phyloP scores from a whole-genome alignment of 2,113 vertebrate species.

The Spizaetus ornatus region DNA sequence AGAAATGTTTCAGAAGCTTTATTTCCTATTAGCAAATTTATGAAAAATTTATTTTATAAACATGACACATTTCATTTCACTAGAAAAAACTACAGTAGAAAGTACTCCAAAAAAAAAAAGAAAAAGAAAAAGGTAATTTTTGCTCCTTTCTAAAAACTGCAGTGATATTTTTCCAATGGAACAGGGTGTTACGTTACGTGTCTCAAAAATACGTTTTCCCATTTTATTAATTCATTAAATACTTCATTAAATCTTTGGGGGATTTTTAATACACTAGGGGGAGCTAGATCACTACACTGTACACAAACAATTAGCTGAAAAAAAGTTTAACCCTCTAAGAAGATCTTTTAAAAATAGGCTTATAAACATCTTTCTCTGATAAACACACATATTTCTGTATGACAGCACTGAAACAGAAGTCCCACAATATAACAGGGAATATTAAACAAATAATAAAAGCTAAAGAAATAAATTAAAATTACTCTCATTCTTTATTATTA shows the following conservation, averaged over 20 bases:
- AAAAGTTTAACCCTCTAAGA: neutral
- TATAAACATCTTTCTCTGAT: neutral
- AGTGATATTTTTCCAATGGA: neutral
- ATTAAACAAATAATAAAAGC: neutral
- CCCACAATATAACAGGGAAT: neutral
- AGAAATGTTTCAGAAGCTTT: neutral
- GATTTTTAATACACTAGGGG: constrained; percentile 78
- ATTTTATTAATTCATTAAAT: constrained; percentile 64
- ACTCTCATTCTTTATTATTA: neutral
- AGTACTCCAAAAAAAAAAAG: neutral
- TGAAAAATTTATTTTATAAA: neutral
- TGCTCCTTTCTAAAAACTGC: neutral
- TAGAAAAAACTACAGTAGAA: neutral
- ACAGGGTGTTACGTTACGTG: neutral
- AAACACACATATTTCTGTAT: neutral
- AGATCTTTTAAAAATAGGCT: neutral
- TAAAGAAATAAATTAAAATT: neutral
- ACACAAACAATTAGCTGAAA: constrained; percentile 28
- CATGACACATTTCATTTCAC: neutral
- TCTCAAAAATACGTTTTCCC: neutral
- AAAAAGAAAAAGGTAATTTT: neutral
- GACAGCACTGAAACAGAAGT: neutral
- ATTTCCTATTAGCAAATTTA: neutral
- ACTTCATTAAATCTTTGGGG: constrained; percentile 51
- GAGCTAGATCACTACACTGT: constrained; percentile 76